Evolutionary conservation across 1,140 invertebrate species (phyloP).

Genomic region (Camponotus pennsylvanicus): DNA sequence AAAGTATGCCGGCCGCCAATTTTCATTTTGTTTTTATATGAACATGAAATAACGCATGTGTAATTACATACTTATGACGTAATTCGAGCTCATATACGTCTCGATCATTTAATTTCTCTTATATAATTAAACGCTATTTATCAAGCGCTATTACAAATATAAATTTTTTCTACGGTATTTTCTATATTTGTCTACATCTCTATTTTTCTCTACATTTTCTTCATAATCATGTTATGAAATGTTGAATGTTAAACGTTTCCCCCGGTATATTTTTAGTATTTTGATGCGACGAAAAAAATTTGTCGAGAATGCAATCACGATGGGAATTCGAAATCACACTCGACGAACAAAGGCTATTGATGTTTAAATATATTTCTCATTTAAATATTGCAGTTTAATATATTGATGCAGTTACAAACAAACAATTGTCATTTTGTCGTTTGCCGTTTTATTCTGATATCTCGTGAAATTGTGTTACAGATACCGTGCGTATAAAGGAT

Average conservation of each 20-base stretch:
- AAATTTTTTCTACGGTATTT: neutral
- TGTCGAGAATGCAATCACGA: neutral
- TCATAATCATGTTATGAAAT: neutral
- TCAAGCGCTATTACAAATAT: neutral
- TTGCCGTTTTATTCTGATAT: constrained; percentile 31
- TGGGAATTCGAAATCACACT: constrained; percentile 4
- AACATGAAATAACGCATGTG: neutral
- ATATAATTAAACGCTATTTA: constrained; percentile 1
- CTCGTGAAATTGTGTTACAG: constrained; percentile 43
- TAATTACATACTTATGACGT: neutral
- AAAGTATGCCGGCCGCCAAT: neutral
- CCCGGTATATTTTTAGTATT: no score
- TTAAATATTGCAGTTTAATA: constrained; percentile 15
- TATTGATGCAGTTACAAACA: neutral
- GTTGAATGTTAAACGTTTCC: constrained; percentile 1
- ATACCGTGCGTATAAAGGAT: constrained; percentile 29
- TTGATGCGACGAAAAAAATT: neutral
- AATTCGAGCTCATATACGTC: neutral
- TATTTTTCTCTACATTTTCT: no score
- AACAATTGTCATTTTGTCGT: constrained; percentile 14
- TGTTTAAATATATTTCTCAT: neutral
- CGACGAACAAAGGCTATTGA: neutral
- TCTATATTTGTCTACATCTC: no score
- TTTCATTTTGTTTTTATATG: neutral
- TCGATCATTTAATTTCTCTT: constrained; percentile 15